Evolutionary conservation across 2,888 invertebrate genomes (phyloP).

Genomic region (Netelia melanura): DNA sequence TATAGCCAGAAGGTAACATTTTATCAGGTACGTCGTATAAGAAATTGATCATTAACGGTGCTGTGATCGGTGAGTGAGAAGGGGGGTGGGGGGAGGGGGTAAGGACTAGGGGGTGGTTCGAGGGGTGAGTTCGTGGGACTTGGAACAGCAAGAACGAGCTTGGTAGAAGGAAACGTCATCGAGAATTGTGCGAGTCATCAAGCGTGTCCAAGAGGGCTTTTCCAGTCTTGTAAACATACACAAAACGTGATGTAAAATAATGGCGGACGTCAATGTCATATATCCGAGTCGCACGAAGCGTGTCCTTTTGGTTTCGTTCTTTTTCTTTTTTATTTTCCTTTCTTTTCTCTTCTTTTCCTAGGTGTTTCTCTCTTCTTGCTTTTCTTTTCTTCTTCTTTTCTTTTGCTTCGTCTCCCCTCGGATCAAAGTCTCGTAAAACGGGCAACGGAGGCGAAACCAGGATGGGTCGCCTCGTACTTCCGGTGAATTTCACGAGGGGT

Average conservation of each 20-base stretch:
- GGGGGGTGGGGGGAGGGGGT: neutral
- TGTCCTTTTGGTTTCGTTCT: neutral
- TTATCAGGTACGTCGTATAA: neutral
- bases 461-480: slow-evolving; percentile 51
- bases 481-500: slow-evolving; percentile 64
- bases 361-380: neutral
- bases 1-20: neutral
- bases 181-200: neutral
- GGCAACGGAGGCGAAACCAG: slow-evolving; percentile 24
- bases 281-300: slow-evolving; percentile 16
- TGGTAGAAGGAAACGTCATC: neutral
- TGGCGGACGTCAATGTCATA: neutral
- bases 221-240: neutral
- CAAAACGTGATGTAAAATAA: neutral
- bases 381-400: neutral
- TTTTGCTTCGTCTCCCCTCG: slow-evolving; percentile 5
- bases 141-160: neutral
- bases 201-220: neutral
- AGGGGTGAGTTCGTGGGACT: neutral
- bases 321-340: neutral
- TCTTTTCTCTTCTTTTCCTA: neutral
- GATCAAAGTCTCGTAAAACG: slow-evolving; percentile 22
- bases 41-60: neutral
- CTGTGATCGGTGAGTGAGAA: neutral
- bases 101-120: neutral